Percentiles rank a stretch among this genome's conserved stretches.
phyloP scores from a whole-genome alignment of 2,888 invertebrate genomes.

The Ornithoptera alexandrae region DNA sequence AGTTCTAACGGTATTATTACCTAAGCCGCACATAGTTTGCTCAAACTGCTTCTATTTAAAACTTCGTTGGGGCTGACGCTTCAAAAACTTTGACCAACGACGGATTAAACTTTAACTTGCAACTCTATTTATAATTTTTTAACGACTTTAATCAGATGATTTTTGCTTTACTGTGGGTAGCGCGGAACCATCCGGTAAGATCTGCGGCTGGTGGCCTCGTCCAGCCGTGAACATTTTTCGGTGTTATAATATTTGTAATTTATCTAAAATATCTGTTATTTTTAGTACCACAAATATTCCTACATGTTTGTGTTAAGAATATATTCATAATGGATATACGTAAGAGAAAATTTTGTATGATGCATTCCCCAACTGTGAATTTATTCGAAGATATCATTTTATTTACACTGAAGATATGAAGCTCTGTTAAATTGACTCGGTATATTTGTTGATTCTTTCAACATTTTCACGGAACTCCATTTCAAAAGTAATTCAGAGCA shows the following conservation, averaged over 20 bases:
- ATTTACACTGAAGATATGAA: neutral
- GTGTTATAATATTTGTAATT: no score
- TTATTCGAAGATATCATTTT: neutral
- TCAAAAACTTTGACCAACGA: conserved; percentile 33
- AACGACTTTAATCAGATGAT: neutral
- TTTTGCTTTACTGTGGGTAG: neutral
- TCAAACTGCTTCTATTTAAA: conserved; percentile 38
- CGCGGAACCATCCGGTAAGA: neutral
- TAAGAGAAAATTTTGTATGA: neutral
- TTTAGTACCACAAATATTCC: no score
- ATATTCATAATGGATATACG: neutral
- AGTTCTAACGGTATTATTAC: conserved; percentile 43
- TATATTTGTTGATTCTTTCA: conserved; percentile 7
- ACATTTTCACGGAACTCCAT: conserved; percentile 12
- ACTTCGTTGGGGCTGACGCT: conserved; percentile 34
- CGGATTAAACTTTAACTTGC: conserved; percentile 29
- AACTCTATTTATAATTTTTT: neutral
- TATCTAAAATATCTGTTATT: no score
- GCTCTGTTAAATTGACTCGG: neutral
- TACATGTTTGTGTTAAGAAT: neutral
- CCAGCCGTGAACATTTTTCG: no score
- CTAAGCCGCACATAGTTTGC: conserved; percentile 43
- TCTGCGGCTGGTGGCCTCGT: no score
- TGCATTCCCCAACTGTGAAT: conserved; percentile 21
- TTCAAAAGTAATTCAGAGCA: conserved; percentile 14